A percentile compares a stretch with the other conserved stretches of the same genome.
These are phyloP conservation scores for Prosopocoilus inquinatus DNA, from an alignment of 2,888 invertebrate species.

Conservation along the genomic window DNA sequence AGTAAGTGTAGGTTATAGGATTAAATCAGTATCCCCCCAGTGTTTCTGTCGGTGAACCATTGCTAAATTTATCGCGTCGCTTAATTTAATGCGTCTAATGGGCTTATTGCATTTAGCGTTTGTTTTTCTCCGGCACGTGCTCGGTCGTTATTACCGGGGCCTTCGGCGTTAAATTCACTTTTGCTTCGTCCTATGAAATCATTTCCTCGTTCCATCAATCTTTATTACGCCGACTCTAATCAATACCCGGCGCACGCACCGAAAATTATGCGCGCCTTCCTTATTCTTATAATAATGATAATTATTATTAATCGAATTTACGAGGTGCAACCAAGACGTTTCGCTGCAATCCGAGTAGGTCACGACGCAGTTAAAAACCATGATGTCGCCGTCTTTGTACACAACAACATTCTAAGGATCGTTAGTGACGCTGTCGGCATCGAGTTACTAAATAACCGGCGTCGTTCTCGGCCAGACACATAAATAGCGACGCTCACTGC, in stretches of 20 bases:
- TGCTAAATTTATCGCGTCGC: conserved; percentile 39
- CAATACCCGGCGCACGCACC: too few relatives aligned
- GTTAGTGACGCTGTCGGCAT: conserved; percentile 26
- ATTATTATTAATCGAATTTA: too few relatives aligned
- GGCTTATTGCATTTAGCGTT: conserved; percentile 34
- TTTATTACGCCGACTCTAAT: too few relatives aligned
- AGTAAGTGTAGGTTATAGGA: too few relatives aligned
- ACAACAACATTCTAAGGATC: conserved; percentile 24
- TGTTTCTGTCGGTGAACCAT: conserved; percentile 39
- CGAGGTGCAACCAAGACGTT: too few relatives aligned
- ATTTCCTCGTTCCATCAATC: too few relatives aligned
- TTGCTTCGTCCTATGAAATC: too few relatives aligned
- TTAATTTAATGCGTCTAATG: conserved; percentile 38
- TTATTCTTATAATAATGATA: too few relatives aligned
- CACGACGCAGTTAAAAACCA: too few relatives aligned
- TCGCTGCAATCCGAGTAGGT: too few relatives aligned
- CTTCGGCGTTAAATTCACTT: background rate
- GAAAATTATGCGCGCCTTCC: too few relatives aligned
- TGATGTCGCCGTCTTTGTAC: conserved; percentile 14
- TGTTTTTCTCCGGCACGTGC: background rate
- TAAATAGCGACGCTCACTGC: conserved; percentile 21
- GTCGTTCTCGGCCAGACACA: conserved; percentile 28
- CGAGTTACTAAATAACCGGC: conserved; percentile 30
- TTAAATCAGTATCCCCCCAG: conserved; percentile 36
- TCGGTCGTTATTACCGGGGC: background rate